These are phyloP conservation scores for Iselma pallidipennis DNA, from an alignment of 2,888 invertebrate genomes.

Conservation along the genomic window DNA sequence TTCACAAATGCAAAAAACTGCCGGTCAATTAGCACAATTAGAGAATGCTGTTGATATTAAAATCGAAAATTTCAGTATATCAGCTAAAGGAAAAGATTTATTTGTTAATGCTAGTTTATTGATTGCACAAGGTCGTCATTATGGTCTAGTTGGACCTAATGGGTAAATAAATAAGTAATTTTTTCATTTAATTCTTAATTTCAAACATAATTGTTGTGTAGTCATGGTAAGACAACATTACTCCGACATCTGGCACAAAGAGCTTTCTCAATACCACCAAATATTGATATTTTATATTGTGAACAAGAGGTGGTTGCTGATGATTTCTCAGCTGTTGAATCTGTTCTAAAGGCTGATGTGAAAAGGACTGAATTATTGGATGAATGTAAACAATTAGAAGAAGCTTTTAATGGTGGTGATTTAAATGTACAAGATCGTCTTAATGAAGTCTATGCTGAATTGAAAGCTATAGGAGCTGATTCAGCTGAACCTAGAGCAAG, in stretches of 20 bases:
- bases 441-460: conserved; percentile 91
- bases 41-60: conserved; percentile 98
- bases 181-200: not conserved
- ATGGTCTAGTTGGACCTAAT: conserved; percentile 98
- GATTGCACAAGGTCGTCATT: conserved; percentile 91
- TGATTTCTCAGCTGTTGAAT: conserved; percentile 89
- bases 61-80: conserved; percentile 97
- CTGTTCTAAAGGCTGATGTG: conserved; percentile 90
- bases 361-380: conserved; percentile 81
- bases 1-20: conserved; percentile 78
- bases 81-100: conserved; percentile 95
- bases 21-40: conserved; percentile 75
- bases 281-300: conserved; percentile 94
- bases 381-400: conserved; percentile 83
- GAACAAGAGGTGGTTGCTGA: conserved; percentile 98
- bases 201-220: conserved; percentile 42
- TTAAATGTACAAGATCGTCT: conserved; percentile 75
- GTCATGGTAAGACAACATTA: conserved; percentile 97
- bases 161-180: conserved; percentile 62
- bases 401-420: conserved; percentile 72
- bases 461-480: conserved; percentile 96
- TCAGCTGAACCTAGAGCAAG: conserved; percentile 97
- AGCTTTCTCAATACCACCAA: conserved; percentile 92
- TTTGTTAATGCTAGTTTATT: conserved; percentile 94
- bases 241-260: conserved; percentile 89